Conservation (phyloP, 2,113 vertebrate species). For the Cephalophus harveyi region DNA sequence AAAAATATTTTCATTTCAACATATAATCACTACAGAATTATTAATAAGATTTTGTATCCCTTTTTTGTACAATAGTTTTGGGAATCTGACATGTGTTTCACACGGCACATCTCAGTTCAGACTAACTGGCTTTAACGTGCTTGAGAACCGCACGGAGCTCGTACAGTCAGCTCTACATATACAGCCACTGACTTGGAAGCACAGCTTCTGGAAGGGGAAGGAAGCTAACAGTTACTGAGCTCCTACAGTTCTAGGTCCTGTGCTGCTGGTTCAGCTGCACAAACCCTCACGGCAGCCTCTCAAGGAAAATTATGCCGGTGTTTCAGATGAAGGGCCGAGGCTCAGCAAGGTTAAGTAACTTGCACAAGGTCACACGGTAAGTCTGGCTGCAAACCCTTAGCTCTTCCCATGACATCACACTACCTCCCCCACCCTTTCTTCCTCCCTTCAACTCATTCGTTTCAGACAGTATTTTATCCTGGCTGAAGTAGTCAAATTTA, state of each 20-base stretch:
- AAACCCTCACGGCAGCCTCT: not conserved
- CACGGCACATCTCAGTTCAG: not conserved
- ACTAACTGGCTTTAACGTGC: not conserved
- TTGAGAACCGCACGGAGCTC: not conserved
- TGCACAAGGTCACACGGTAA: not conserved
- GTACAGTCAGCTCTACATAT: not conserved
- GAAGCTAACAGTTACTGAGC: not conserved
- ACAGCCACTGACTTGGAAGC: not conserved
- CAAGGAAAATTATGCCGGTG: not conserved
- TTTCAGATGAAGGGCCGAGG: not conserved
- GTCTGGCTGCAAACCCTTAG: not conserved
- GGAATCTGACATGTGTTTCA: not conserved
- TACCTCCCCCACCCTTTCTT: not conserved
- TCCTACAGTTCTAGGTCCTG: not conserved
- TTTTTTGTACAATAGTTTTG: not conserved
- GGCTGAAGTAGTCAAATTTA: not conserved
- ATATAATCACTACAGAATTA: not conserved
- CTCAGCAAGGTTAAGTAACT: not conserved
- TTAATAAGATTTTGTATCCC: not conserved
- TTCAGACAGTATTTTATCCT: not conserved
- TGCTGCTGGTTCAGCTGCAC: fast-evolving
- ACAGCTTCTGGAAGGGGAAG: not conserved
- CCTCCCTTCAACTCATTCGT: not conserved
- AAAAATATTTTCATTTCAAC: not conserved
- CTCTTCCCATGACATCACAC: not conserved